phyloP scores from a whole-genome alignment of 2,113 vertebrate species.

The Lycaon pictus region DNA sequence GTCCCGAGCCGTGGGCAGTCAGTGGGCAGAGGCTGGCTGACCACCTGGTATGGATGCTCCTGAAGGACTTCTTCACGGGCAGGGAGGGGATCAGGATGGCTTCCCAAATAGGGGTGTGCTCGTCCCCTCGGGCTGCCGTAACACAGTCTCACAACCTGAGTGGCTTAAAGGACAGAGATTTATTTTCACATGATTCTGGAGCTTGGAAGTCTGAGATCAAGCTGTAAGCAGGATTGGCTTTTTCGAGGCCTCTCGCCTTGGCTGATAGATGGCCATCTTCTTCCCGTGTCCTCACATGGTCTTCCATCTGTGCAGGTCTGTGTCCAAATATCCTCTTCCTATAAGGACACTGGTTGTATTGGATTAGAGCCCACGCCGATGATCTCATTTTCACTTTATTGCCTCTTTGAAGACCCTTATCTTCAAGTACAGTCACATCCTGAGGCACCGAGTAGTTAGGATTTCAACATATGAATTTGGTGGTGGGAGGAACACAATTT shows the following conservation, averaged over 20 bases:
- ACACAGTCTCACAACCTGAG: not conserved
- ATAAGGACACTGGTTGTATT: rapidly evolving
- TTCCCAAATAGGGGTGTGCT: rapidly evolving
- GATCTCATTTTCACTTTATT: not conserved
- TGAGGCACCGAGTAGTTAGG: not conserved
- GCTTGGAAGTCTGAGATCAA: not conserved
- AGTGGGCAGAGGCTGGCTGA: not conserved
- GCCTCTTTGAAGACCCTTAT: not conserved
- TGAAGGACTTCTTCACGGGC: not conserved
- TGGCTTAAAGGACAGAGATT: too few species aligned
- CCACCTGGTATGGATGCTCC: not conserved
- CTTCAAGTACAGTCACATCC: not conserved
- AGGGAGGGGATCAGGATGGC: not conserved
- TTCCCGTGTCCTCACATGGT: rapidly evolving
- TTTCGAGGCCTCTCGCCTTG: not conserved
- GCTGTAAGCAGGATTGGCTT: not conserved
- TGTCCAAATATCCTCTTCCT: not conserved
- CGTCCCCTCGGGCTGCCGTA: rapidly evolving
- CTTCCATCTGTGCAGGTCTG: too few species aligned
- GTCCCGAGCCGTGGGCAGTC: not conserved
- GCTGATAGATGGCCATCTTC: rapidly evolving
- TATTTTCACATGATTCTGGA: not conserved
- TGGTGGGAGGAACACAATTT: not conserved
- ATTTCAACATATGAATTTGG: not conserved
- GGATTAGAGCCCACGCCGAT: not conserved